These are phyloP conservation scores for Rana temporaria DNA, from an alignment of 2,113 vertebrate genomes.

Conservation along the genomic window DNA sequence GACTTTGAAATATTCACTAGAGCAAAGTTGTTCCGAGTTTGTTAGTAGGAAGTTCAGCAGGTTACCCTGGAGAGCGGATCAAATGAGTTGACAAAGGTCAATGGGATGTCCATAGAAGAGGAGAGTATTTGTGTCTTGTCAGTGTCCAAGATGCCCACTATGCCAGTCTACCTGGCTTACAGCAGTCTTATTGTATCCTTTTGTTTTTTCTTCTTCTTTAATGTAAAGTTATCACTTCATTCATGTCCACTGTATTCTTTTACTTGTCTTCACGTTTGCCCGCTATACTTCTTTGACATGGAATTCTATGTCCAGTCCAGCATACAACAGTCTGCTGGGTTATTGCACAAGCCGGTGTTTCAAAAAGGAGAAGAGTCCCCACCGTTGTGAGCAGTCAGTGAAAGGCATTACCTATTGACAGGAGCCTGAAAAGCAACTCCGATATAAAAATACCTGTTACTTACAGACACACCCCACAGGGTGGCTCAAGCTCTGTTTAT, in stretches of 20 bases:
- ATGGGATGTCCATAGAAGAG: not conserved
- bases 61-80: not conserved
- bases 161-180: not conserved
- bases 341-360: not conserved
- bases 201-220: too few species aligned
- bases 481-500: not conserved
- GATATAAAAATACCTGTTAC: not conserved
- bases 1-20: not conserved
- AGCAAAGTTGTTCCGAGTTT: not conserved
- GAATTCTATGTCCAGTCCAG: too few species aligned
- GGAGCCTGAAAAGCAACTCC: not conserved
- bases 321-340: not conserved
- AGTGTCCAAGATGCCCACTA: too few species aligned
- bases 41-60: not conserved
- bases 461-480: constrained; percentile 23
- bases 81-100: not conserved
- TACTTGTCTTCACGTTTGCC: not conserved
- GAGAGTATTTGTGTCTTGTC: not conserved
- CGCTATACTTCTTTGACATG: too few species aligned
- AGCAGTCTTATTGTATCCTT: not conserved
- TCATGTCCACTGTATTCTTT: not conserved
- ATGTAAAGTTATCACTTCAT: too few species aligned
- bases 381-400: not conserved
- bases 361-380: not conserved
- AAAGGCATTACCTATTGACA: not conserved